Evolutionary conservation across 2,888 invertebrate genomes (phyloP).

Genomic region (Diadegma fenestrale): DNA sequence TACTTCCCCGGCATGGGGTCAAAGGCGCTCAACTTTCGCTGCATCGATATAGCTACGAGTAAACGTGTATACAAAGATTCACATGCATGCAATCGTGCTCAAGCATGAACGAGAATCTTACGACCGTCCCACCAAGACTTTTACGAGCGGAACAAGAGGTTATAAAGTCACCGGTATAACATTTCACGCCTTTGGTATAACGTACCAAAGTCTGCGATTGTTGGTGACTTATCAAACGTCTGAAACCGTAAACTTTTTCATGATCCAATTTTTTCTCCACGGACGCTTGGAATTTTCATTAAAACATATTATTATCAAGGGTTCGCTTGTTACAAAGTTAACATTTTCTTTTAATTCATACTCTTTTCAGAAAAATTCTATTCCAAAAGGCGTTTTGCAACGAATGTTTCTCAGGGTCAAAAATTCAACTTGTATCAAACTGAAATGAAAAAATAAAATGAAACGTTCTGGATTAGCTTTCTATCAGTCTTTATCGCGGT

Average conservation of each 20-base stretch:
- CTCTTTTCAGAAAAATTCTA: no score
- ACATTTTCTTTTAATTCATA: not conserved
- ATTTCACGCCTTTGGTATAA: not conserved
- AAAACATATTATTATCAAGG: not conserved
- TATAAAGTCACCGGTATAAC: constrained; percentile 24
- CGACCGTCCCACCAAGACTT: constrained; percentile 26
- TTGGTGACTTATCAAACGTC: not conserved
- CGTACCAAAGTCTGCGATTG: constrained; percentile 5
- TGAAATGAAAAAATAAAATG: no score
- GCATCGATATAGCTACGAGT: not conserved
- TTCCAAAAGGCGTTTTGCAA: no score
- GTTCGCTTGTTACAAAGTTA: not conserved
- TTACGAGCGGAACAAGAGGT: constrained; percentile 28
- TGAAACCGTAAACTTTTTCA: constrained; percentile 17
- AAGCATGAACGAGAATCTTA: constrained; percentile 4
- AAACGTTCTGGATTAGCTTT: no score
- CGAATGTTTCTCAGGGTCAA: no score
- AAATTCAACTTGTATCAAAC: no score
- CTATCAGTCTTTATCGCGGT: no score
- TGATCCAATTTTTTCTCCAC: not conserved
- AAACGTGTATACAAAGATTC: not conserved
- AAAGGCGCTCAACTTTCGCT: not conserved
- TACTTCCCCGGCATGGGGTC: no score
- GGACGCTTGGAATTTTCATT: not conserved
- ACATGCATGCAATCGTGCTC: not conserved